A percentile compares a stretch with the other conserved stretches of the same genome.
Conservation (phyloP, 2,797 vertebrate genomes). For the Enteromius argenteus region DNA sequence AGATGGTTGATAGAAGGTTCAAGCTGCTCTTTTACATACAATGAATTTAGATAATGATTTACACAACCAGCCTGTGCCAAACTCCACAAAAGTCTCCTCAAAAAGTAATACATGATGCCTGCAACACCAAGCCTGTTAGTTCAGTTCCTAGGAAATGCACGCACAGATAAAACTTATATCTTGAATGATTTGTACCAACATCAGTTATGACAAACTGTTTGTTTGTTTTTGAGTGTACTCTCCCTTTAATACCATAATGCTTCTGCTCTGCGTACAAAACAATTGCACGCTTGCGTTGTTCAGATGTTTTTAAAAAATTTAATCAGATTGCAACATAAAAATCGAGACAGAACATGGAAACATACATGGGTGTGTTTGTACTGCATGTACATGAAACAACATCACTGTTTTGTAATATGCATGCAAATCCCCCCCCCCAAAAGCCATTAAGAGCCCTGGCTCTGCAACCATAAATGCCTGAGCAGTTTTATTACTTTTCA, state of each 20-base stretch:
- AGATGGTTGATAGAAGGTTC: background rate
- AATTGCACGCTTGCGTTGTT: background rate
- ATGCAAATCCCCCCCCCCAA: background rate
- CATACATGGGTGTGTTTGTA: background rate
- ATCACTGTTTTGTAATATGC: conserved; percentile 31
- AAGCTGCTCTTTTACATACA: background rate
- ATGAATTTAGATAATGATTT: background rate
- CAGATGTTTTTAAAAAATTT: conserved; percentile 11
- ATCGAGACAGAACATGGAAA: background rate
- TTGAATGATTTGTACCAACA: background rate
- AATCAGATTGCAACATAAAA: background rate
- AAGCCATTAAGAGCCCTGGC: conserved; percentile 30
- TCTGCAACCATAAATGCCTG: conserved; percentile 34
- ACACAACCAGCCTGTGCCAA: no score
- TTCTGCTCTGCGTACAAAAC: background rate
- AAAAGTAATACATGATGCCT: background rate
- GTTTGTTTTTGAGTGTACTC: background rate
- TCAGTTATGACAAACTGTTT: background rate
- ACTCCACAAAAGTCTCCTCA: background rate
- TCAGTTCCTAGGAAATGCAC: background rate
- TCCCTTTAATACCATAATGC: conserved; percentile 1
- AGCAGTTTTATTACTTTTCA: conserved; percentile 51
- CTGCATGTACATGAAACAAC: conserved; percentile 8
- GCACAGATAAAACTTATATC: background rate
- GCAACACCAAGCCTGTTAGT: background rate